Evolutionary conservation across 2,888 invertebrate genomes (phyloP).

Genomic region (Gerosis bhagava): DNA sequence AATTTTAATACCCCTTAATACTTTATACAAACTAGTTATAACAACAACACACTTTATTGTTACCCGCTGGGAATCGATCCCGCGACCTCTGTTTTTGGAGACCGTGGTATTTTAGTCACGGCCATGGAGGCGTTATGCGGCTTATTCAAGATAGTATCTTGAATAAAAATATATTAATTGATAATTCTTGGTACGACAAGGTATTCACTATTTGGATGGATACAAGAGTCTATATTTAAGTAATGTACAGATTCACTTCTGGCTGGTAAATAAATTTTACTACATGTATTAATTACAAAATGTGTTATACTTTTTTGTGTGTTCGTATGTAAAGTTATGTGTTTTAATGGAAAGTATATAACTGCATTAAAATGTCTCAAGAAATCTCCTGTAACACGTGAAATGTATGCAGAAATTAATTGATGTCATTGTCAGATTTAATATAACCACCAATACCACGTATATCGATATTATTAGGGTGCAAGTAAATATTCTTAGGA

Average conservation of each 20-base stretch:
- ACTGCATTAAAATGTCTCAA: slow-evolving; percentile 4
- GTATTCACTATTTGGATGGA: neutral
- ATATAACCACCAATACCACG: neutral
- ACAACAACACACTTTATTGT: no score
- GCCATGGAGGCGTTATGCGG: no score
- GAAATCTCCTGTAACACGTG: slow-evolving; percentile 7
- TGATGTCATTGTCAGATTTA: neutral
- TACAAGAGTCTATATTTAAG: neutral
- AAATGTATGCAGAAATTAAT: slow-evolving; percentile 2
- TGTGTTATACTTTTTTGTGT: neutral
- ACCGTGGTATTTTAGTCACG: no score
- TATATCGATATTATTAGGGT: neutral
- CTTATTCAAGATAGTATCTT: no score
- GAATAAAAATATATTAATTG: no score
- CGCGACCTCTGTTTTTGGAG: no score
- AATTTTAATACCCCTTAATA: no score
- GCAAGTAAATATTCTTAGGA: neutral
- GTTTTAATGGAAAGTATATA: slow-evolving; percentile 3
- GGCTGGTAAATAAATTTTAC: neutral
- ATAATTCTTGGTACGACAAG: neutral
- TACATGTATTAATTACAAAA: neutral
- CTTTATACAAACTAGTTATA: no score
- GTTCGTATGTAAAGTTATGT: neutral
- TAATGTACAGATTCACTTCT: neutral
- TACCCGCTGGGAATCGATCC: no score